A percentile compares a stretch with the other conserved stretches of the same genome.
phyloP scores from a whole-genome alignment of 2,888 invertebrate genomes.

The Andrena bicolor region DNA sequence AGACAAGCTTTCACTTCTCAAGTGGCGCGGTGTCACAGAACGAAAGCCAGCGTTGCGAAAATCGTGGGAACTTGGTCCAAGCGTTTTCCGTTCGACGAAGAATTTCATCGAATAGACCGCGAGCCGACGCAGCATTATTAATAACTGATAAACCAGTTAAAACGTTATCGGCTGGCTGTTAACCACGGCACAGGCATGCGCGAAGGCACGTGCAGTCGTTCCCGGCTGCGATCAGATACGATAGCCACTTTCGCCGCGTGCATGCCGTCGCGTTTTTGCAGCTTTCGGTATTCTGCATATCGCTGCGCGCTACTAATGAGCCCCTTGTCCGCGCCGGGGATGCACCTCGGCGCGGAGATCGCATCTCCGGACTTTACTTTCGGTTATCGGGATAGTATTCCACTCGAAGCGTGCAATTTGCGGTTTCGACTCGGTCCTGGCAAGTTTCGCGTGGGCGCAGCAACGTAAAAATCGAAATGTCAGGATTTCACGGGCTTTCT shows the following conservation, averaged over 20 bases:
- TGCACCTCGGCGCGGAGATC: slow-evolving; percentile 43
- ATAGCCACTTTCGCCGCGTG: slow-evolving; percentile 56
- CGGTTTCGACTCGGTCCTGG: background rate
- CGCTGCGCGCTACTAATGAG: slow-evolving; percentile 65
- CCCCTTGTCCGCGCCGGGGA: slow-evolving; percentile 53
- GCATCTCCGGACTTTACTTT: slow-evolving; percentile 17
- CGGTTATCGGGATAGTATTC: slow-evolving; percentile 57
- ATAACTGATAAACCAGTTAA: slow-evolving; percentile 76
- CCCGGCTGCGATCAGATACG: slow-evolving; percentile 67
- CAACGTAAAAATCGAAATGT: slow-evolving; percentile 17
- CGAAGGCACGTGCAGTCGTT: slow-evolving; percentile 42
- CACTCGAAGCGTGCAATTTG: slow-evolving; percentile 38
- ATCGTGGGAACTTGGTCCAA: background rate
- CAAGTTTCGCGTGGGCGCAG: slow-evolving; percentile 6
- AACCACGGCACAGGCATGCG: slow-evolving; percentile 38
- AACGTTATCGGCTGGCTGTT: slow-evolving; percentile 72
- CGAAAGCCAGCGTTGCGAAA: too few species aligned
- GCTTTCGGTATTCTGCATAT: slow-evolving; percentile 65
- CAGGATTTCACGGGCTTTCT: too few species aligned
- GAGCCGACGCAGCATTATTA: slow-evolving; percentile 65
- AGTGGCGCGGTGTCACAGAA: too few species aligned
- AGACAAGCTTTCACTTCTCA: too few species aligned
- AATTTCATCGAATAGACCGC: slow-evolving; percentile 27
- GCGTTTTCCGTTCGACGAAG: background rate
- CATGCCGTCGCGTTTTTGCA: slow-evolving; percentile 63